Conservation (phyloP, 53 echinoderm and acorn worm genomes). For the Arbacia lixula region DNA sequence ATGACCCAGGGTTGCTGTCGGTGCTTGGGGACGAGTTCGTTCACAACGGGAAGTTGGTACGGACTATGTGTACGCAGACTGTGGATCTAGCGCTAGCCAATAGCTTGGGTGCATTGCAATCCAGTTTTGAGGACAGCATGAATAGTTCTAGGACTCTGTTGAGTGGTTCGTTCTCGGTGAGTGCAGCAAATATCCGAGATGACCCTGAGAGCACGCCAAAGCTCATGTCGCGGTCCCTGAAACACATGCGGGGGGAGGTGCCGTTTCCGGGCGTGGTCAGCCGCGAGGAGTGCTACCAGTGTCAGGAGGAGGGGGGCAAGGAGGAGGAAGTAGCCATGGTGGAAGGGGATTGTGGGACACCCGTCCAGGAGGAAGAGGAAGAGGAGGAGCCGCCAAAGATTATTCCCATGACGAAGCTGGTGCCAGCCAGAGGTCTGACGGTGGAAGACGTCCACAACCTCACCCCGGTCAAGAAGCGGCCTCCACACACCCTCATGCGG, state of each 20-base stretch:
- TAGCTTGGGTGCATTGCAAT: neutral
- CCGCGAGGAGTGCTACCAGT: neutral
- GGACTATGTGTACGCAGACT: slow-evolving; percentile 72
- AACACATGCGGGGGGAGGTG: neutral
- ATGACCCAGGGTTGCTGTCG: neutral
- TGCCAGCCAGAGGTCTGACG: slow-evolving; percentile 42
- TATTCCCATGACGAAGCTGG: neutral
- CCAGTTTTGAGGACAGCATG: slow-evolving; percentile 26
- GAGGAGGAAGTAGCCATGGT: neutral
- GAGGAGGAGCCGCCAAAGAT: slow-evolving; percentile 28
- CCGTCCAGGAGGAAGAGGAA: slow-evolving; percentile 23
- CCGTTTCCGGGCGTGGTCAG: neutral
- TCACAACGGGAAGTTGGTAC: slow-evolving; percentile 58
- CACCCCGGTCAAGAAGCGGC: neutral
- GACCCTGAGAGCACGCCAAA: neutral
- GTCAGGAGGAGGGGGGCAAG: no score
- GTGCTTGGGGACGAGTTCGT: slow-evolving; percentile 51
- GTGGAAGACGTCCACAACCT: slow-evolving; percentile 47
- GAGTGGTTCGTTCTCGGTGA: neutral
- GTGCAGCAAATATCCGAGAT: neutral
- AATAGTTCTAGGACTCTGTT: neutral
- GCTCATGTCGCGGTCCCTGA: neutral
- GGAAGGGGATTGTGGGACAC: neutral
- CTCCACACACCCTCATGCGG: neutral
- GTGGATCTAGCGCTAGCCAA: neutral